These are phyloP conservation scores for Congeria kusceri DNA, from an alignment of 2,888 invertebrate species.

Conservation along the genomic window DNA sequence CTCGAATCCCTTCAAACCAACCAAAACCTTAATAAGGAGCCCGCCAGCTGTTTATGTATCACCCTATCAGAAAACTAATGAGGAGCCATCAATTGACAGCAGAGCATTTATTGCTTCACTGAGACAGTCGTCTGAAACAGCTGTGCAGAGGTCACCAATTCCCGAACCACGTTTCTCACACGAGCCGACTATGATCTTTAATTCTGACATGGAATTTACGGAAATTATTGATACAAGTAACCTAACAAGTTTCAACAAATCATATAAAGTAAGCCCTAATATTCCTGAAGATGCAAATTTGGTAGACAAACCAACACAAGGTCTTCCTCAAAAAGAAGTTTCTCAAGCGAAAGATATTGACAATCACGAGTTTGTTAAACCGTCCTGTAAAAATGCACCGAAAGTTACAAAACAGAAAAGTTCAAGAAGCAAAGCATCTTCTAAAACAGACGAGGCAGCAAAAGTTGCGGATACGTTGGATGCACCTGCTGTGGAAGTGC, in stretches of 20 bases:
- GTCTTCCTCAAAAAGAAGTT: background rate
- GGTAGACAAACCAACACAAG: background rate
- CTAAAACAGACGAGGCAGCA: background rate
- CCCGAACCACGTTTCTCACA: slow-evolving; percentile 39
- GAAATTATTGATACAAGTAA: slow-evolving; percentile 58
- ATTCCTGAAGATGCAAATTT: slow-evolving; percentile 11
- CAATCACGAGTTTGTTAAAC: background rate
- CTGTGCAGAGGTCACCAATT: slow-evolving; percentile 6
- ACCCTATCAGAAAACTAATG: slow-evolving; percentile 5
- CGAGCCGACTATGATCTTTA: slow-evolving; percentile 70
- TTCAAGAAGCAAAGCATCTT: background rate
- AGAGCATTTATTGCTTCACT: slow-evolving; percentile 35
- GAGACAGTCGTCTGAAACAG: slow-evolving; percentile 10
- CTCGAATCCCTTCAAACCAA: slow-evolving; percentile 53
- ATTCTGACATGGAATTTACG: slow-evolving; percentile 78
- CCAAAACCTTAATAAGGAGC: slow-evolving; percentile 45
- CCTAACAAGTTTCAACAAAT: slow-evolving; percentile 5
- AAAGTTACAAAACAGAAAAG: background rate
- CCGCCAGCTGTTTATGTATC: slow-evolving; percentile 8
- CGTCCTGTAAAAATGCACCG: background rate
- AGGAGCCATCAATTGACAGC: slow-evolving; percentile 26
- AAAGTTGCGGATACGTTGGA: background rate
- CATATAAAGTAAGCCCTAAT: slow-evolving; percentile 29
- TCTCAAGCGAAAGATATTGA: background rate
- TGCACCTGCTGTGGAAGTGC: slow-evolving; percentile 41